Evolutionary conservation across 2,113 vertebrate species (phyloP).

Genomic region (human): DNA sequence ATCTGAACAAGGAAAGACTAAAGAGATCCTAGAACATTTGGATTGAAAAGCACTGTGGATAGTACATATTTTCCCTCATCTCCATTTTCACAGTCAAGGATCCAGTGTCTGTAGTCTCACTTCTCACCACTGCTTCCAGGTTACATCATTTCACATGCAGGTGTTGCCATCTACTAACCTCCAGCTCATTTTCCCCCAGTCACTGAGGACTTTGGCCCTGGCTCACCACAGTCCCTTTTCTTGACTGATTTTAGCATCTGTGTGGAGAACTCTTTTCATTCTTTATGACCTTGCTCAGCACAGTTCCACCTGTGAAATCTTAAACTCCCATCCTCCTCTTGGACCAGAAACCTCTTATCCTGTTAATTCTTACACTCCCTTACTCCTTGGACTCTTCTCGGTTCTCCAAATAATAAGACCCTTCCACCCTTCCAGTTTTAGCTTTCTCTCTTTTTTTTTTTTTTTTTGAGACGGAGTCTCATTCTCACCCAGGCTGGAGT

Average conservation of each 20-base stretch:
- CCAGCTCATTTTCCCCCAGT: too few species aligned
- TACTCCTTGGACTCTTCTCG: background rate
- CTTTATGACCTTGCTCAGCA: background rate
- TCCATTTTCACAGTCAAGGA: background rate
- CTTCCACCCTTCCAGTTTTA: too few species aligned
- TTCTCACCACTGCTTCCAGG: background rate
- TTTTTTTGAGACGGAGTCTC: too few species aligned
- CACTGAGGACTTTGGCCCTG: too few species aligned
- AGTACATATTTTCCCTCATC: background rate
- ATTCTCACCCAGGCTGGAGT: too few species aligned
- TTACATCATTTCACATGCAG: rapidly evolving
- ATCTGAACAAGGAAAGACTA: background rate
- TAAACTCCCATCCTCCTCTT: background rate
- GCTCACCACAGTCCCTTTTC: background rate
- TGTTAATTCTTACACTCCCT: background rate
- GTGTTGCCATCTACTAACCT: too few species aligned
- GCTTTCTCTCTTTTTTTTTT: too few species aligned
- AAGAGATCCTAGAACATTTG: background rate
- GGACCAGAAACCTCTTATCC: background rate
- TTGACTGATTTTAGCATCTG: background rate
- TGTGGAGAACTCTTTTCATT: background rate
- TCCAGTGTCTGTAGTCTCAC: background rate
- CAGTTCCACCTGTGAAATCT: background rate
- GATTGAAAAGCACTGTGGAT: background rate
- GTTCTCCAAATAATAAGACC: background rate